Conservation (phyloP, 37 sponge, comb jelly and placozoan species). For the Bolinopsis microptera region DNA sequence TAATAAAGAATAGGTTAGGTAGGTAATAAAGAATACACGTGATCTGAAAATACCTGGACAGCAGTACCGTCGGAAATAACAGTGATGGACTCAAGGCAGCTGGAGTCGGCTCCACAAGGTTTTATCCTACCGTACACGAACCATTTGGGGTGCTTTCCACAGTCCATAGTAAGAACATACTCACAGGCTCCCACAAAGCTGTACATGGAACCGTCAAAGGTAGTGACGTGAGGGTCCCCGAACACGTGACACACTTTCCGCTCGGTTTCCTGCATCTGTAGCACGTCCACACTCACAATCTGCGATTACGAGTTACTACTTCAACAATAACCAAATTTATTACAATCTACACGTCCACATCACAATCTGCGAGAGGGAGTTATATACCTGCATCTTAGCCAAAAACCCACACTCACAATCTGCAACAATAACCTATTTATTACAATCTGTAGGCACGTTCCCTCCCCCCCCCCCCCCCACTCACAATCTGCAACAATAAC, state of each 20-base stretch:
- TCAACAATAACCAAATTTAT: too few species aligned
- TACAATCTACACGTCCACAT: too few species aligned
- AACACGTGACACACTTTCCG: constrained; percentile 52
- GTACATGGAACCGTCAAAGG: constrained; percentile 14
- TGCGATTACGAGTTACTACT: too few species aligned
- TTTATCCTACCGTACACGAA: constrained; percentile 10
- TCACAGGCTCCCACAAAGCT: constrained; percentile 40
- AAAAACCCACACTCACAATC: too few species aligned
- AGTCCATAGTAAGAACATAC: constrained; percentile 33
- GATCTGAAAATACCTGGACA: background rate
- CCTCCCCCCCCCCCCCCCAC: too few species aligned
- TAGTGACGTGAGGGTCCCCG: constrained; percentile 50
- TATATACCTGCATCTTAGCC: too few species aligned
- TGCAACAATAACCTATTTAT: too few species aligned
- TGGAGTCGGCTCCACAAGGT: background rate
- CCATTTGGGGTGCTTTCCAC: background rate
- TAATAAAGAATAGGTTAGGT: too few species aligned
- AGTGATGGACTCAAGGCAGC: constrained; percentile 6
- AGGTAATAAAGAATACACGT: too few species aligned
- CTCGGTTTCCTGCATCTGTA: background rate
- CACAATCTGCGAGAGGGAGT: too few species aligned
- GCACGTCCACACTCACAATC: constrained; percentile 12
- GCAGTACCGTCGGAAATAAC: background rate
- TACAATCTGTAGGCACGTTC: too few species aligned
- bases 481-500: too few species aligned